Evolutionary conservation across 2,888 invertebrate genomes (phyloP), one percentile per base, ranked within the genome.

Genomic region (Mythimna impura): DNA sequence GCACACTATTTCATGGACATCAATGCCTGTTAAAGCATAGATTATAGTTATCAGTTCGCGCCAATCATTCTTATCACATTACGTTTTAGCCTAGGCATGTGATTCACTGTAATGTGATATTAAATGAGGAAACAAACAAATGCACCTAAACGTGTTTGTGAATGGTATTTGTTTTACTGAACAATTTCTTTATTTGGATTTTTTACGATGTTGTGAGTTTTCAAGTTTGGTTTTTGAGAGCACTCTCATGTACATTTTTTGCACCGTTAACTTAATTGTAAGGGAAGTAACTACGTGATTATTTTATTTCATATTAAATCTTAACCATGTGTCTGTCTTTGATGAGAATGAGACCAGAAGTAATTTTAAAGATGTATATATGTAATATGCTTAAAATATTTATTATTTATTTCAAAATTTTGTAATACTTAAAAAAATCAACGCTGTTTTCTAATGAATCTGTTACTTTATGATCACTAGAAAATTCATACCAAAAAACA

Each of bases 11-110:
- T 81, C 66, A 84, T 55, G 69, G 67, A 65, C 73, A 80, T 75
- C 62, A 58, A 64, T 50, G 76, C 62, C 72, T 72, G 71, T 72
- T 77, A 73, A 77, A 79, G 36, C 62, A 72, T 68, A 86, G 85
- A 86, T 86, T 85, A 81, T 43, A 58, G 65, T 79, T 85, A 85
- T 86, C 85, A 86, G 73, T 36, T 47, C 3, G 63, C 66, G 25
- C 70, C 78, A 71, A 81, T 86, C 78, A 76, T 58, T 70, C 66
- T 86, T 85, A 86, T 86, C 85, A 69, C 30, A 9, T 65, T 75
- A 78, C 34, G 20, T 73, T 66, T 61, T 76, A 71, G 57, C 70
- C 66, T 62, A 77, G n/a, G 43, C 66, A 63, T 83, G 73, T 83
- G 86, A 85, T 85, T 82, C 74, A 71, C 60, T 4, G 14, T 80